Evolutionary conservation across 1,140 invertebrate species (phyloP).

Genomic region (Phthorimaea operculella): DNA sequence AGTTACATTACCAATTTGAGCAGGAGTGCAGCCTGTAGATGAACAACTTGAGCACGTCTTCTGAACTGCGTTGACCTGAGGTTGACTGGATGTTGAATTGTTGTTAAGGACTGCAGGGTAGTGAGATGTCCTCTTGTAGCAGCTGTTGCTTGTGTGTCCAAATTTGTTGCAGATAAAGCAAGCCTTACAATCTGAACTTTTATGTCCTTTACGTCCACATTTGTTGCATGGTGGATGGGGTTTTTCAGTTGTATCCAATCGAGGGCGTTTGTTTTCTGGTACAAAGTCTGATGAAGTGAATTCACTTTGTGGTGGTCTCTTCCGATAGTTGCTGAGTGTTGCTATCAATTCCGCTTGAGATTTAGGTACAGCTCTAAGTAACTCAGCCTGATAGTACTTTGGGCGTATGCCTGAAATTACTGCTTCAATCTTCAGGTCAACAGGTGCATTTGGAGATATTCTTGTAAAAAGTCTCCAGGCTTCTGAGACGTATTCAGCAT

Average conservation of each 20-base stretch:
- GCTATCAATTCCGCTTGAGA: conserved; percentile 7
- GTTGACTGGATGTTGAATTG: background rate
- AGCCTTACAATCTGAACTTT: background rate
- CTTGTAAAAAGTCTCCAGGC: conserved; percentile 6
- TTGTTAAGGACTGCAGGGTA: background rate
- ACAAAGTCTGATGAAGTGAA: background rate
- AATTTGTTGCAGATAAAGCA: background rate
- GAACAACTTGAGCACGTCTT: background rate
- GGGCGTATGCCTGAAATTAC: conserved; percentile 12
- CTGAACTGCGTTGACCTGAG: background rate
- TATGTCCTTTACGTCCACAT: background rate
- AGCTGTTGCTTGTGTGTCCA: background rate
- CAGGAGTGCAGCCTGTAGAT: background rate
- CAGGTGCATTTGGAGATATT: conserved; percentile 9
- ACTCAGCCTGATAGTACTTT: conserved; percentile 4
- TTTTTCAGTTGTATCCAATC: background rate
- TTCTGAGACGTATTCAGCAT: conserved; percentile 8
- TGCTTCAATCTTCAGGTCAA: conserved; percentile 5
- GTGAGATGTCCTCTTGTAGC: background rate
- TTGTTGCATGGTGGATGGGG: background rate
- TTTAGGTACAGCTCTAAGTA: conserved; percentile 5
- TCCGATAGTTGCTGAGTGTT: conserved; percentile 2
- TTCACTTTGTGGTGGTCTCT: background rate
- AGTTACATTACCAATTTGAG: conserved; percentile 1
- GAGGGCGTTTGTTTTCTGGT: conserved; percentile 1